Conservation (phyloP, 2,113 vertebrate genomes). For the Pluvialis apricaria region DNA sequence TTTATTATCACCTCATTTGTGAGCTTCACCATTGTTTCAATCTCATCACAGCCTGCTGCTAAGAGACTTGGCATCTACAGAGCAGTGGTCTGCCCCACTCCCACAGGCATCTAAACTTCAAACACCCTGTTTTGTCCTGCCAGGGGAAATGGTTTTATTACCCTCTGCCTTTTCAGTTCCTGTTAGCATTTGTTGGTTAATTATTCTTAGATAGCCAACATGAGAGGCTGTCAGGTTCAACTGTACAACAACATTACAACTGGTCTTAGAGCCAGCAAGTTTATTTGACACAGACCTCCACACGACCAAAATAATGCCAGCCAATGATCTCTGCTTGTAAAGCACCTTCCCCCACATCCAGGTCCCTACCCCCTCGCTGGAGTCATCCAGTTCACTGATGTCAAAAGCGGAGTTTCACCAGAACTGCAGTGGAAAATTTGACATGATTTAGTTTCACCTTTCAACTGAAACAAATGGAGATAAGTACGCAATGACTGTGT, state of each 20-base stretch:
- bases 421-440: not conserved
- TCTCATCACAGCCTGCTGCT: not conserved
- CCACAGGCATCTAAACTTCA: not conserved
- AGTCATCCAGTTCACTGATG: not conserved
- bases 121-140: not conserved
- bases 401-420: not conserved
- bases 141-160: not conserved
- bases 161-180: not conserved
- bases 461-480: not conserved
- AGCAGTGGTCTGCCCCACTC: not conserved
- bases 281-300: not conserved
- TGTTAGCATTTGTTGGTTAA: not conserved
- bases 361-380: not conserved
- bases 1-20: not conserved
- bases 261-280: not conserved
- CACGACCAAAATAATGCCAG: not conserved
- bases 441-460: not conserved
- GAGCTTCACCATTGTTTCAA: not conserved
- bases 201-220: not conserved
- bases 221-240: not conserved
- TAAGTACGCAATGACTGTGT: not conserved
- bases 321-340: not conserved
- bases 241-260: not conserved
- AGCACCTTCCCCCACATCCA: not conserved
- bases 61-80: not conserved